Evolutionary conservation across 2,888 invertebrate genomes (phyloP).

Genomic region (Sarcophaga subvicina): DNA sequence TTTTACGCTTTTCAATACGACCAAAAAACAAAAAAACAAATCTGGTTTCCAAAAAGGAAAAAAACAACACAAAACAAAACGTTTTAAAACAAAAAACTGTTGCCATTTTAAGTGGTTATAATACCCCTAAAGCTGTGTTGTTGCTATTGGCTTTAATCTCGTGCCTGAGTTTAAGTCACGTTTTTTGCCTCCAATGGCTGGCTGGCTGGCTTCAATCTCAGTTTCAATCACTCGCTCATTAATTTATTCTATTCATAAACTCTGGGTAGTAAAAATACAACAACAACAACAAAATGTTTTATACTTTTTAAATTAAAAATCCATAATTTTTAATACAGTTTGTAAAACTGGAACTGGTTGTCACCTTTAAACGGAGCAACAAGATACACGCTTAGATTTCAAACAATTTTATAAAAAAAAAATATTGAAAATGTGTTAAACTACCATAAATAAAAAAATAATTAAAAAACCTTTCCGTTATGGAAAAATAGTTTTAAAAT

Average conservation of each 20-base stretch:
- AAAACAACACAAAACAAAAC: too few species aligned
- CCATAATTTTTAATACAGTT: too few species aligned
- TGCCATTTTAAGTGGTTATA: too few species aligned
- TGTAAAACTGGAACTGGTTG: slow-evolving; percentile 38
- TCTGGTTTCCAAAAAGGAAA: neutral
- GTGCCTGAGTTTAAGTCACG: slow-evolving; percentile 62
- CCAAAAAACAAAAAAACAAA: neutral
- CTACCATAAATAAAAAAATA: too few species aligned
- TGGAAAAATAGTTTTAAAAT: too few species aligned
- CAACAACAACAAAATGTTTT: slow-evolving; percentile 6
- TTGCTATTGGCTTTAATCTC: slow-evolving; percentile 45
- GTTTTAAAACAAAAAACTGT: too few species aligned
- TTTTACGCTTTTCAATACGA: neutral
- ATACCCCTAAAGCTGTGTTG: too few species aligned
- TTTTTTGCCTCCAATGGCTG: slow-evolving; percentile 32
- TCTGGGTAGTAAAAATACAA: neutral
- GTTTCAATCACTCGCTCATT: slow-evolving; percentile 6
- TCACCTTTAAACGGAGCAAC: neutral
- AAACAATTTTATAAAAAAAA: slow-evolving; percentile 15
- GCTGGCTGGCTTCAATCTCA: neutral
- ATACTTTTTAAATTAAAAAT: slow-evolving; percentile 14
- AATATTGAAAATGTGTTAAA: neutral
- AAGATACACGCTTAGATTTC: neutral
- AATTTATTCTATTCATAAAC: slow-evolving; percentile 46
- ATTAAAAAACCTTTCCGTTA: too few species aligned